Evolutionary conservation across 92 coral and sea anemone genomes (phyloP), one percentile per base, ranked within the genome.

Genomic region (Zoanthus sansibaricus): DNA sequence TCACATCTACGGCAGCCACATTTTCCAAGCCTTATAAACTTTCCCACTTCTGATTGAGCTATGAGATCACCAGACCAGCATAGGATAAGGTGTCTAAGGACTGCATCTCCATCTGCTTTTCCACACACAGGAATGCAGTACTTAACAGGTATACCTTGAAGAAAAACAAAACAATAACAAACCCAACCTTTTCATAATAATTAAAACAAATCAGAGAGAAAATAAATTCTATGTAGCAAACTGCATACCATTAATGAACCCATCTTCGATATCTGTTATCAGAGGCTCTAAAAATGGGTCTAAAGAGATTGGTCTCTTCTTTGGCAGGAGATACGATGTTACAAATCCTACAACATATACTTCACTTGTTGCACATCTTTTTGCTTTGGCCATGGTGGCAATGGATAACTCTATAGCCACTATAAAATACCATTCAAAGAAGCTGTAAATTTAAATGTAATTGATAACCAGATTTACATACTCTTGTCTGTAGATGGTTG

Each of bases 241-340:
- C n/a, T n/a, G n/a, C n/a, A n/a, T n/a, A n/a, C n/a, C 92, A 92
- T 92, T 75, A 51, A 92, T 92, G 71, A 89, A 89, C 6, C 94
- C 92, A 73, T 52, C 76, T 76, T 89, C 94, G 31, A 92, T 42
- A 54, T 89, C 92, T 32, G 9, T 71, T 64, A 91, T 88, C 15
- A 92, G 91, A 20, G 94, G 94, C 49, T 92, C 92, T 64, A 92
- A 84, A 71, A 92, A 92, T 54, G 90, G 91, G 82, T 92, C 94
- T 68, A 92, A 66, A 31, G 94, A 88, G 9, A 87, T 72, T 71
- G 88, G 88, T 79, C 90, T 89, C 67, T 86, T 89, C 64, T 87
- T 89, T 33, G 92, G 89, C 33, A 92, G 61, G 9, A 92, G 90
- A 69, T 89, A 92, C 10, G 72, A 82, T 82, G 92, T 92, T 33